Conservation (phyloP, 1,140 invertebrate genomes). For the Armadillidium nasatum region DNA sequence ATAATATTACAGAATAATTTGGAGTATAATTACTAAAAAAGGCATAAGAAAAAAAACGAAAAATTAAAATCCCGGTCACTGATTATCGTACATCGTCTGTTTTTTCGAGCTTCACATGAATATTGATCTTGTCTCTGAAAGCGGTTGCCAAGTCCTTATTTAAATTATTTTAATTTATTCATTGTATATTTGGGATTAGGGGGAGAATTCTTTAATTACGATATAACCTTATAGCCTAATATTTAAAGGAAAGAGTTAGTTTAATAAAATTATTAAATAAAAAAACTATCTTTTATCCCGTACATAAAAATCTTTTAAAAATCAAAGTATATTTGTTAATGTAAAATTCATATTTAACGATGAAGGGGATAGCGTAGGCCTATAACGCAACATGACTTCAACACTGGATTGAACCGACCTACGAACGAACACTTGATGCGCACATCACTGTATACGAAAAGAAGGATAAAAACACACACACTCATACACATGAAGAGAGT, state of each 20-base stretch:
- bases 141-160: background rate
- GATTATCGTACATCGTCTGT: constrained; percentile 4
- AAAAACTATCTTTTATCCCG: background rate
- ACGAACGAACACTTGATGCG: background rate
- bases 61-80: background rate
- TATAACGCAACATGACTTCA: constrained; percentile 10
- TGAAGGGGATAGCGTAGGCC: constrained; percentile 1
- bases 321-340: constrained; percentile 1
- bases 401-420: background rate
- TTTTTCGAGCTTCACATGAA: constrained; percentile 1
- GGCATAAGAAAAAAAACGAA: background rate
- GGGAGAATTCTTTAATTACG: too few relatives aligned
- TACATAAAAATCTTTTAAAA: background rate
- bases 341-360: background rate
- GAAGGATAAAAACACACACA: too few relatives aligned
- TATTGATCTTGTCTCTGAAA: constrained; percentile 10
- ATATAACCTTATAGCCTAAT: too few relatives aligned
- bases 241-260: too few relatives aligned
- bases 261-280: background rate
- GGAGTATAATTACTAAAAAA: too few relatives aligned
- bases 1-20: too few relatives aligned
- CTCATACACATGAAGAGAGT: too few relatives aligned
- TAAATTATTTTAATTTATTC: constrained; percentile 14
- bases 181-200: background rate
- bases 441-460: too few relatives aligned